Conservation (phyloP, 53 echinoderm and acorn worm genomes). For the Paelopatides confundens region DNA sequence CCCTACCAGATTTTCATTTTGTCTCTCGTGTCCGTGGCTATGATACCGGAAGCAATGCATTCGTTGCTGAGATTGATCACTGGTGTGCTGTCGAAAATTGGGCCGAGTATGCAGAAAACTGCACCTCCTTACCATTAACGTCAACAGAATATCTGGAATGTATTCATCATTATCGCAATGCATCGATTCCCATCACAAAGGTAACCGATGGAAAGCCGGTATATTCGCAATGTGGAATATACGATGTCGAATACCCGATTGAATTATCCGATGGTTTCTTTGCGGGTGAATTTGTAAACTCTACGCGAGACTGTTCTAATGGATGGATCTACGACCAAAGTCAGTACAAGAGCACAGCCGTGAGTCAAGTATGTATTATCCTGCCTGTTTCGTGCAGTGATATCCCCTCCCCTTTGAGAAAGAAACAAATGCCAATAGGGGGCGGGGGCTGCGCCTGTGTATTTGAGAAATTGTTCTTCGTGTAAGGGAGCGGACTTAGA, state of each 20-base stretch:
- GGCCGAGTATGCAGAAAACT: not conserved
- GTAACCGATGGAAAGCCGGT: not conserved
- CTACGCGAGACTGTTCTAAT: not conserved
- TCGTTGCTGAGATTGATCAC: slow-evolving; percentile 32
- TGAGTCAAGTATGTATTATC: slow-evolving; percentile 19
- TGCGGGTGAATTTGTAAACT: not conserved
- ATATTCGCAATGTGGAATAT: slow-evolving; percentile 5
- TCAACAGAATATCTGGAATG: not conserved
- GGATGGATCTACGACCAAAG: slow-evolving; percentile 47
- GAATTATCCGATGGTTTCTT: not conserved
- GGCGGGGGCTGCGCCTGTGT: too few species aligned
- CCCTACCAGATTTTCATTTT: slow-evolving; percentile 2
- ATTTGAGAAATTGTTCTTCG: too few species aligned
- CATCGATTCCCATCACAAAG: not conserved
- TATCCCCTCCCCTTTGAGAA: too few species aligned
- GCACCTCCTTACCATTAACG: not conserved
- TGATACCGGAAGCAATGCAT: slow-evolving; percentile 32
- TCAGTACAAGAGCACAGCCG: slow-evolving; percentile 3
- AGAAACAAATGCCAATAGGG: too few species aligned
- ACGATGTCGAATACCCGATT: slow-evolving; percentile 15
- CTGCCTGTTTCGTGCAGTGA: too few species aligned
- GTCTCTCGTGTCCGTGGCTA: not conserved
- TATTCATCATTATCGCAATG: slow-evolving; percentile 28
- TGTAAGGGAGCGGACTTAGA: too few species aligned
- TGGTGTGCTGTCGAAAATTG: slow-evolving; percentile 35